phyloP scores from a whole-genome alignment of 2,888 invertebrate species.

The Drosophila melanocephala region DNA sequence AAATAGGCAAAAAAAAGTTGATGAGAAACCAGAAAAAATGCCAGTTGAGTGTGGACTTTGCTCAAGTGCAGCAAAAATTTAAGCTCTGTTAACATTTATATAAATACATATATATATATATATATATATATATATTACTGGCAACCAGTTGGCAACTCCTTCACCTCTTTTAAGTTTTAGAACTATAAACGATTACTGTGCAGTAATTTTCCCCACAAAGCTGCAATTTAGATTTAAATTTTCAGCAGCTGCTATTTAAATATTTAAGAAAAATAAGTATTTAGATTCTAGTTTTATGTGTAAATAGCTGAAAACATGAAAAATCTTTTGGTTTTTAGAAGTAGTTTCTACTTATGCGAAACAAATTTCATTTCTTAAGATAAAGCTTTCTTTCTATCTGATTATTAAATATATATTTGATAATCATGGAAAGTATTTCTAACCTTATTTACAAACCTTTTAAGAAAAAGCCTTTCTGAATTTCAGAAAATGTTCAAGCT shows the following conservation, averaged over 20 bases:
- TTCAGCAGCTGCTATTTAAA: not conserved
- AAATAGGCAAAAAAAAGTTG: constrained; percentile 24
- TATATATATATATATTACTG: not conserved
- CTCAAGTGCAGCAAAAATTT: constrained; percentile 19
- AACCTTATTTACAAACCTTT: not conserved
- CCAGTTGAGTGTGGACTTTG: constrained; percentile 7
- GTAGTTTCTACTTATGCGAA: not conserved
- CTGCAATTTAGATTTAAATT: not conserved
- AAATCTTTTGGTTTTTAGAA: not conserved
- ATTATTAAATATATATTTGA: not conserved
- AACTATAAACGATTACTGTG: not conserved
- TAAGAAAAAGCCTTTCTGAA: not conserved
- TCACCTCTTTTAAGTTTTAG: constrained; percentile 1
- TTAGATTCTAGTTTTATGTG: not conserved
- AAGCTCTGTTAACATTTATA: not conserved
- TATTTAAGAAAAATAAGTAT: not conserved
- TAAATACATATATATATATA: not conserved
- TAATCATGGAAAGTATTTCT: not conserved
- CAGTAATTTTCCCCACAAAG: fast-evolving
- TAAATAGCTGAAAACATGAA: not conserved
- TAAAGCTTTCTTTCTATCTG: not conserved
- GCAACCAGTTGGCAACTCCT: constrained; percentile 3
- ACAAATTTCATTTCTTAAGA: too few relatives aligned
- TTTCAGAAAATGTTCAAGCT: not conserved
- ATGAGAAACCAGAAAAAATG: constrained; percentile 3